Percentiles rank a stretch among this genome's conserved stretches.
These are phyloP conservation scores for Delichon dasypus DNA, from an alignment of 2,797 vertebrate genomes.

Conservation along the genomic window DNA sequence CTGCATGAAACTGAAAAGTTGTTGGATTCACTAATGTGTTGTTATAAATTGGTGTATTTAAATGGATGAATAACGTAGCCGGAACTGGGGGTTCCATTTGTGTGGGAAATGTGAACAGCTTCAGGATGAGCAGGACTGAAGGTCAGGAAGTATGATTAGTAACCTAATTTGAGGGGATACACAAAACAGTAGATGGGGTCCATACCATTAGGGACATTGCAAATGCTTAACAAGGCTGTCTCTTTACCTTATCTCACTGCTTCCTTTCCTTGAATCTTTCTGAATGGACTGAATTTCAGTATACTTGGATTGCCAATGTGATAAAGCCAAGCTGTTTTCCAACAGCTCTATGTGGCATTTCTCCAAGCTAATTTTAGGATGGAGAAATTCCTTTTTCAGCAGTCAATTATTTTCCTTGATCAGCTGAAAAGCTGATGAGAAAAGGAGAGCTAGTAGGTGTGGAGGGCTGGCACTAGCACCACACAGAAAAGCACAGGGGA, in stretches of 20 bases:
- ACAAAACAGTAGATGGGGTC: neutral
- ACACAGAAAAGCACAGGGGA: neutral
- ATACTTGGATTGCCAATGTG: neutral
- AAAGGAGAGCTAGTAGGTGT: neutral
- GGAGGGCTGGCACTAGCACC: neutral
- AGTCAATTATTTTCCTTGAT: neutral
- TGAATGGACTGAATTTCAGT: neutral
- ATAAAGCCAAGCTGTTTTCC: neutral
- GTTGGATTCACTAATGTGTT: fast-evolving
- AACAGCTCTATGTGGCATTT: conserved; percentile 2
- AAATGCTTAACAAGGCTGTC: neutral
- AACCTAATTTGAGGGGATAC: neutral
- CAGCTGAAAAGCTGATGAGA: neutral
- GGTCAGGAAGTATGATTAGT: neutral
- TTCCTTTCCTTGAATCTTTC: neutral
- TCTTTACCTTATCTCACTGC: neutral
- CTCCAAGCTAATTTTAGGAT: conserved; percentile 26
- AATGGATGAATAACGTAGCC: neutral
- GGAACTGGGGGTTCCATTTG: neutral
- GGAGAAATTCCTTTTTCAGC: neutral
- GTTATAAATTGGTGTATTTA: neutral
- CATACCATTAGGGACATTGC: neutral
- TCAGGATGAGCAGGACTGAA: neutral
- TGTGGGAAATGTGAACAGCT: neutral
- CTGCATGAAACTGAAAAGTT: neutral